Evolutionary conservation across 2,888 invertebrate species (phyloP), one percentile per base, ranked within the genome.

Genomic region (Tortrix viridana): DNA sequence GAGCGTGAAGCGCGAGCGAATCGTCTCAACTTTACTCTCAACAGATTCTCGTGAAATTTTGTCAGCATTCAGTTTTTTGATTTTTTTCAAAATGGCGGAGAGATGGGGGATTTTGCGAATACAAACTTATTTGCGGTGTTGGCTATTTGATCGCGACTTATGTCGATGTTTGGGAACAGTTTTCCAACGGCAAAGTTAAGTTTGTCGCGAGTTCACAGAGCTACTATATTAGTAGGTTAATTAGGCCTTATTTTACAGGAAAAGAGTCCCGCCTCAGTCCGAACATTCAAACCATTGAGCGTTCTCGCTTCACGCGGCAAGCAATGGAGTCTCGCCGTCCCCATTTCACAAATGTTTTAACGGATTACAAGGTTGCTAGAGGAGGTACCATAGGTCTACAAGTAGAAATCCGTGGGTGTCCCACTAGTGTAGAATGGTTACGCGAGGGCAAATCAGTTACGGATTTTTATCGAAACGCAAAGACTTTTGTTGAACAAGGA

Each of bases 381-480:
- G 97, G 97, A 0, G 97, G 97, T 41, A 96, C 96, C 0, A 95
- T 96, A 66, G 97, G 96, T 3, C 93, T 97, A 19, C 96, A 97
- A 81, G 96, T 97, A 0, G 95, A 96, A 82, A 94, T 96, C 38
- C 94, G 94, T 80, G 96, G 95, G 75, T 89, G 89, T 19, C 94
- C 95, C 14, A 95, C 95, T 7, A 95, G 95, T 71, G 95, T 97
- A 0, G 94, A 95, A 69, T 97, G 97, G 97, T 92, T 95, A 55
- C 93, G 95, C 68, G 94, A 95, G 76, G 94, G 94, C 5, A 87
- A 93, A 52, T 92, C 93, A 0, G 93, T 94, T 4, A 92, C 88
- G 0, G 92, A 93, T 52, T 82, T 91, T 0, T 94, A 95, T 53
- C 88, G 94, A 41, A 95, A 95, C 76, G 94, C 96, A 50, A 93